Percentiles rank a stretch among this genome's conserved stretches.
phyloP scores from a whole-genome alignment of 2,888 invertebrate genomes.

The Apoda limacodes region DNA sequence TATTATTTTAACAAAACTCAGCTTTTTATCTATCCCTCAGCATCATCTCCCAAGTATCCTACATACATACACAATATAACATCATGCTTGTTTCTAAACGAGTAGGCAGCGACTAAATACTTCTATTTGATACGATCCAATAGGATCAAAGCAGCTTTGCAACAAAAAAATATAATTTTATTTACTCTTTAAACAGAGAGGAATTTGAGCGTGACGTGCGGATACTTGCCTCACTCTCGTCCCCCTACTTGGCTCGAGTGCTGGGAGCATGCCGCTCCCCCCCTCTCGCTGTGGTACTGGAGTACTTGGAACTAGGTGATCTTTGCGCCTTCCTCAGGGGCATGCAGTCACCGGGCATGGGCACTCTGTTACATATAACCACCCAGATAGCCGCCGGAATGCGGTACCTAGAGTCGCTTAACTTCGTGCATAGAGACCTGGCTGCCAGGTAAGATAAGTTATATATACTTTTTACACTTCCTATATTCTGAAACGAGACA shows the following conservation, averaged over 20 bases:
- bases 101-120: too few relatives aligned
- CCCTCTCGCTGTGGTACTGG: slow-evolving; percentile 83
- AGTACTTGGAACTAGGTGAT: slow-evolving; percentile 87
- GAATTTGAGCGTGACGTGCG: slow-evolving; percentile 90
- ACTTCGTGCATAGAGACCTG: slow-evolving; percentile 91
- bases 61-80: too few relatives aligned
- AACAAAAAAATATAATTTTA: background rate
- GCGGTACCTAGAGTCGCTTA: slow-evolving; percentile 88
- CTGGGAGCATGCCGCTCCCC: slow-evolving; percentile 82
- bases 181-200: slow-evolving; percentile 75
- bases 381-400: slow-evolving; percentile 91
- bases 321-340: slow-evolving; percentile 83
- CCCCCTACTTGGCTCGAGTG: slow-evolving; percentile 80
- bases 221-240: slow-evolving; percentile 85
- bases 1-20: too few relatives aligned
- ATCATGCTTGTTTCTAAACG: too few relatives aligned
- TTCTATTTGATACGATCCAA: too few relatives aligned
- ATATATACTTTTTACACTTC: too few relatives aligned
- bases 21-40: too few relatives aligned
- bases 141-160: too few relatives aligned
- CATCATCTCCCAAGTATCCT: too few relatives aligned
- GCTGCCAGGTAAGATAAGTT: slow-evolving; percentile 83
- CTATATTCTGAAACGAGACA: too few relatives aligned
- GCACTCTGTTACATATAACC: slow-evolving; percentile 81
- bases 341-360: slow-evolving; percentile 75